Evolutionary conservation across 2,113 vertebrate species (phyloP).

Genomic region (Candoia aspera): DNA sequence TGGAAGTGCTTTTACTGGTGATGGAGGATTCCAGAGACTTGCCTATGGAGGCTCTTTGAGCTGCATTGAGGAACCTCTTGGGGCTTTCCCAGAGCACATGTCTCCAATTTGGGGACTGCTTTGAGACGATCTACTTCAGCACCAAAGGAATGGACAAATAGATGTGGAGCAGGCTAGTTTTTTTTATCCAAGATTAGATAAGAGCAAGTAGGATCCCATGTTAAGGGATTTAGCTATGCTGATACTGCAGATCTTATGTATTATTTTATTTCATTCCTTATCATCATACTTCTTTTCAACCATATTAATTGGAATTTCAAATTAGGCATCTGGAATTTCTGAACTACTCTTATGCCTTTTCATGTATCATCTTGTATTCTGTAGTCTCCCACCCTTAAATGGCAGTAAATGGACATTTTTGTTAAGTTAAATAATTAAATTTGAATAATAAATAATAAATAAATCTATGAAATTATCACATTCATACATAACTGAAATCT

Average conservation of each 20-base stretch:
- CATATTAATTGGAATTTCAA: neutral
- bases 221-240: neutral
- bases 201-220: neutral
- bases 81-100: neutral
- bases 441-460: too few relatives aligned
- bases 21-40: neutral
- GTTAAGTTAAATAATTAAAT: neutral
- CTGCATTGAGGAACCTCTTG: neutral
- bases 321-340: neutral
- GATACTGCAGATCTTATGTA: neutral
- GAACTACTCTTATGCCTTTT: accelerated
- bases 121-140: neutral
- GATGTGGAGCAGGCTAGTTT: neutral
- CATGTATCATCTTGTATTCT: neutral
- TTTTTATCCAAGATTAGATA: neutral
- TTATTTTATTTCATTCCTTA: neutral
- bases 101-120: neutral
- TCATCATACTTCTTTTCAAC: neutral
- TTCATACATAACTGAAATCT: neutral
- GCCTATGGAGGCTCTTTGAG: neutral
- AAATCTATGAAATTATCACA: neutral
- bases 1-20: too few relatives aligned
- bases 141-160: neutral
- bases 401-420: neutral
- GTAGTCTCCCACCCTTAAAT: neutral